Percentiles rank a stretch among this genome's conserved stretches.
Evolutionary conservation across 2,113 vertebrate species (phyloP).

Genomic region (Erythrocercus mccallii): DNA sequence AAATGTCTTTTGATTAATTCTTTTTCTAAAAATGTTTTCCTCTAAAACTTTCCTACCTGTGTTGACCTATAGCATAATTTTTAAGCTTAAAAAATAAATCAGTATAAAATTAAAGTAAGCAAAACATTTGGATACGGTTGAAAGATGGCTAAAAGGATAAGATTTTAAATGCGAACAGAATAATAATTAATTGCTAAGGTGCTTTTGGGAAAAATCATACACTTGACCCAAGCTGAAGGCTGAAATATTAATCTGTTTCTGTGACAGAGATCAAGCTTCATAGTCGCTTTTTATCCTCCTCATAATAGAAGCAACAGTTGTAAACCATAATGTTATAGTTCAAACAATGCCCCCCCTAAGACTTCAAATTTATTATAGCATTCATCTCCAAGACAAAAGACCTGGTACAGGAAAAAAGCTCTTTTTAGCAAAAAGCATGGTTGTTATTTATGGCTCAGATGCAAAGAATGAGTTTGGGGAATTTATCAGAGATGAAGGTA

Average conservation of each 20-base stretch:
- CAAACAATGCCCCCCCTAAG: conserved; percentile 83
- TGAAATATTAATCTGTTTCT: conserved; percentile 82
- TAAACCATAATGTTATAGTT: conserved; percentile 86
- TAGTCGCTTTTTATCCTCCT: conserved; percentile 76
- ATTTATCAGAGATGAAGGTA: conserved; percentile 89
- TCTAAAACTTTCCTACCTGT: background rate
- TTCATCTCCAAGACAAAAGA: conserved; percentile 87
- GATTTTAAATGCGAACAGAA: conserved; percentile 73
- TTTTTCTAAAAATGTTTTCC: background rate
- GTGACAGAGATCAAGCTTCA: conserved; percentile 81
- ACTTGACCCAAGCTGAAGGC: conserved; percentile 80
- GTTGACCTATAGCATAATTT: background rate
- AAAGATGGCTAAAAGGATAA: conserved; percentile 45
- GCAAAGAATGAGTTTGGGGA: conserved; percentile 87
- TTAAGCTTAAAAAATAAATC: background rate
- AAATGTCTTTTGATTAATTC: background rate
- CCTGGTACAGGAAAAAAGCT: conserved; percentile 79
- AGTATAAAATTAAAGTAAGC: conserved; percentile 23
- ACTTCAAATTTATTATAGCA: conserved; percentile 87
- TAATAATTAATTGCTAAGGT: conserved; percentile 77
- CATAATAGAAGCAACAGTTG: conserved; percentile 85
- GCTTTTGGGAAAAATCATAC: conserved; percentile 79
- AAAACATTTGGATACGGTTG: conserved; percentile 28
- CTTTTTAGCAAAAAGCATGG: conserved; percentile 83
- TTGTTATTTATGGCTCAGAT: conserved; percentile 89